Conservation (phyloP, 2,797 vertebrate species). For the Gallinago stenura region DNA sequence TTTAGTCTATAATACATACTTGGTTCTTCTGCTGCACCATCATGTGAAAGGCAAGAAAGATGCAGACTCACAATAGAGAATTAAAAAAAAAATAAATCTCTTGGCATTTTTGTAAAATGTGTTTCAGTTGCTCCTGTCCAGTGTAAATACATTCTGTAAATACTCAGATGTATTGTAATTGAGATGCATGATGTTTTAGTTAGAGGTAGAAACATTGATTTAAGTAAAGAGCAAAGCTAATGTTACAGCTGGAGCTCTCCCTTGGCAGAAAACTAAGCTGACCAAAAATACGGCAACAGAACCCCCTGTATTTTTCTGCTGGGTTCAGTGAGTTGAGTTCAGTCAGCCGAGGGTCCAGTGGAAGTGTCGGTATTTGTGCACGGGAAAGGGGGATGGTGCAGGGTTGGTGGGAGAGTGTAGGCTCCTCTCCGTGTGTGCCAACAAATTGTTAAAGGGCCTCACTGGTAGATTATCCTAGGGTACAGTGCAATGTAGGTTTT, state of each 20-base stretch:
- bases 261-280: neutral
- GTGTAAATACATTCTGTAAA: neutral
- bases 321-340: neutral
- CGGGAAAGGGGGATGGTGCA: neutral
- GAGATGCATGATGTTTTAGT: neutral
- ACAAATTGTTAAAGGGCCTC: neutral
- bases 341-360: no score
- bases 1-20: neutral
- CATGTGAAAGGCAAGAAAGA: neutral
- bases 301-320: fast-evolving
- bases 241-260: neutral
- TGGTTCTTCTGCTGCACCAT: neutral
- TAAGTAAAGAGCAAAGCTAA: neutral
- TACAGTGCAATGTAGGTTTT: neutral
- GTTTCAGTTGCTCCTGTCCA: neutral
- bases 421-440: neutral
- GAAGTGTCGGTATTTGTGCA: neutral
- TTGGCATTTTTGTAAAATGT: neutral
- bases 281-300: neutral
- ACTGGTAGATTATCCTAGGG: neutral
- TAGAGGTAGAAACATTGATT: neutral
- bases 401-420: neutral
- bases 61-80: neutral
- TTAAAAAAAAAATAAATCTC: neutral
- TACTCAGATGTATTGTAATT: neutral